These are phyloP conservation scores for Smutsia temminckii DNA, from an alignment of 2,797 vertebrate species.

Conservation along the genomic window DNA sequence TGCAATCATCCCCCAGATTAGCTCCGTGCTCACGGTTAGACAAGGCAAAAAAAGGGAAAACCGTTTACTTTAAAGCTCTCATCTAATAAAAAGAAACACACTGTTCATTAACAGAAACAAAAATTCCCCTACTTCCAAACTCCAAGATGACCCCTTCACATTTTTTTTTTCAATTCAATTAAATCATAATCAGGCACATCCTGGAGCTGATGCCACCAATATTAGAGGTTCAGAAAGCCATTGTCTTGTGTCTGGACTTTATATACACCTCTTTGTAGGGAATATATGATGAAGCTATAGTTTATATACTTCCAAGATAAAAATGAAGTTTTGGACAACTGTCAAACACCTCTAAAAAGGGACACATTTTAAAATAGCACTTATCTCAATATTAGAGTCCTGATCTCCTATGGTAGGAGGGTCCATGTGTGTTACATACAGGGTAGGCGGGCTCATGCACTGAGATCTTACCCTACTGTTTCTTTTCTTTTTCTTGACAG, in stretches of 20 bases:
- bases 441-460: not conserved
- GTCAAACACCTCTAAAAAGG: not conserved
- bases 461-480: not conserved
- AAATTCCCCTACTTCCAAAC: not conserved
- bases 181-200: not conserved
- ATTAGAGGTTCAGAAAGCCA: not conserved
- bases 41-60: not conserved
- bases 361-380: not conserved
- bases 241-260: not conserved
- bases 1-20: not conserved
- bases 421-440: not conserved
- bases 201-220: not conserved
- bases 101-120: not conserved
- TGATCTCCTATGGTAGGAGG: not conserved
- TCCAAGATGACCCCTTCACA: not conserved
- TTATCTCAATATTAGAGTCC: not conserved
- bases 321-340: not conserved
- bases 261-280: not conserved
- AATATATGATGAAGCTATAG: not conserved
- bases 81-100: not conserved
- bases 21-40: not conserved
- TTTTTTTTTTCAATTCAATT: not conserved
- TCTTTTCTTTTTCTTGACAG: not conserved
- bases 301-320: not conserved
- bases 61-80: not conserved